Base-by-base conservation (phyloP, 2,888 invertebrate genomes). In the Tipula confusa region DNA sequence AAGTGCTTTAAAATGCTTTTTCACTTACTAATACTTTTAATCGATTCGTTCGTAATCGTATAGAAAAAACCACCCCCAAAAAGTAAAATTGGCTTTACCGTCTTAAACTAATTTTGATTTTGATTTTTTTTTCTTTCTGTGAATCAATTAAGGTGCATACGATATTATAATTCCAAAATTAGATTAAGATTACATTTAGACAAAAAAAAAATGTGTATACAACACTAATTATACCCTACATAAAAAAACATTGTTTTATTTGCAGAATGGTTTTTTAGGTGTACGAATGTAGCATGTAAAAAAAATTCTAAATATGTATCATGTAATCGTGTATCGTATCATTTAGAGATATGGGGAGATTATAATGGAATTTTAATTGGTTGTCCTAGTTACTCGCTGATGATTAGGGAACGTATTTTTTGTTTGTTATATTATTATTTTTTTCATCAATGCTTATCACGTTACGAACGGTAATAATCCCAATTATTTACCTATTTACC, bases 321-420 rank as follows among this genome's bases (percentile, higher is more conserved):
- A 43, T 43, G 43, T 18, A 15, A 64, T 64, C 18, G 24, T 24
- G 9, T 64, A 64, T 24, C 64, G 11, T 24, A 0, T 18, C 24
- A 64, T 7, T 9, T 64, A 64, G 18, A 64, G 64, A 64, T 64
- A 64, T 1, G 15, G 15, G 24, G 3, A 64, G 64, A 9, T 64
- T 64, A 64, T 64, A 24, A 64, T 64, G 64, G 9, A 64, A 64
- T 64, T 64, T 64, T 64, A 64, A 64, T 64, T 64, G 64, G 64
- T 9, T 64, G 64, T 64, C 24, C 24, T 64, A 64, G 64, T 64
- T 64, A 64, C n/a, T n/a, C 24, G 64, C 24, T 64, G 64, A 64
- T 64, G 64, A 64, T 64, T 64, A 64, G 64, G 9, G 64, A 64
- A 64, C 64, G 24, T 3, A 24, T n/a, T n/a, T n/a, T n/a, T n/a